Conservation (phyloP, 2,888 invertebrate genomes). For the Slavum lentiscoides region DNA sequence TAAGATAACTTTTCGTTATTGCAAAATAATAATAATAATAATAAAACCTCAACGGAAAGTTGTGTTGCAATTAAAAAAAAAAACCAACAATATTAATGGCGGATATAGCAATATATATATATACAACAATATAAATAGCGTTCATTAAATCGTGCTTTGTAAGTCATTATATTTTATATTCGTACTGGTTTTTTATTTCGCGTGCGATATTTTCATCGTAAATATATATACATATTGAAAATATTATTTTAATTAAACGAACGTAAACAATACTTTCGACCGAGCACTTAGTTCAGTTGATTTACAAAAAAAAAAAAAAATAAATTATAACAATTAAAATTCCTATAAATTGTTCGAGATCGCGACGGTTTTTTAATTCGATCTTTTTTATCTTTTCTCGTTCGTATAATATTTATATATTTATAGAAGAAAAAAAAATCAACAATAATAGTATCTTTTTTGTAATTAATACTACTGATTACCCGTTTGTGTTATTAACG, state of each 20-base stretch:
- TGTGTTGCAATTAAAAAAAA: neutral
- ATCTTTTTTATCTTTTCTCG: no score
- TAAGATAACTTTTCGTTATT: neutral
- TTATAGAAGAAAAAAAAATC: no score
- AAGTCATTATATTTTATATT: neutral
- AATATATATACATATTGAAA: neutral
- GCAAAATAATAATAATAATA: neutral
- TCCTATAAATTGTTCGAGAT: no score
- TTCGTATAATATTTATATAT: no score
- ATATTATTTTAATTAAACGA: slow-evolving; percentile 10
- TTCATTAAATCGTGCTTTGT: slow-evolving; percentile 4
- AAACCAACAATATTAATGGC: slow-evolving; percentile 1
- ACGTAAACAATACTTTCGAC: neutral
- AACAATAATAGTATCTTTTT: no score
- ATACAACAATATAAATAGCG: neutral
- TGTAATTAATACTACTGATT: no score
- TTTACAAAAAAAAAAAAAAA: no score
- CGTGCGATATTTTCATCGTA: neutral
- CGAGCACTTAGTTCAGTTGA: no score
- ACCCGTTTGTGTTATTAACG: no score
- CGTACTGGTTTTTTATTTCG: neutral
- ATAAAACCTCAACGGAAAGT: slow-evolving; percentile 11
- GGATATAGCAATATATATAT: neutral
- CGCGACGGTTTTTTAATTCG: no score
- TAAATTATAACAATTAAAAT: no score